These are phyloP conservation scores for Motacilla alba DNA, from an alignment of 2,113 vertebrate genomes.

Conservation along the genomic window DNA sequence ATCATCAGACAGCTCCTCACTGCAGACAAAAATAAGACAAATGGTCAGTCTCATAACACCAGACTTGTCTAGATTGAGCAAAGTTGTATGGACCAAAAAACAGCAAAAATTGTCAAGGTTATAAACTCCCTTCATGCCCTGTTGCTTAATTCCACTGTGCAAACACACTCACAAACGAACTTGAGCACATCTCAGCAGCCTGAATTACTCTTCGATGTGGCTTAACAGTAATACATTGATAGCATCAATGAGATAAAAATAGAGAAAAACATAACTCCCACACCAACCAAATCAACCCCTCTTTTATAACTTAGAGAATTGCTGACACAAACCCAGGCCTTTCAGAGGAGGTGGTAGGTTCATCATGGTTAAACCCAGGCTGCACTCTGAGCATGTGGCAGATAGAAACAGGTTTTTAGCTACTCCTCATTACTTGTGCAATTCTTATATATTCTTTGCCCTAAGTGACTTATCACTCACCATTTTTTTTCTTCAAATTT, in stretches of 20 bases:
- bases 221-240: not conserved
- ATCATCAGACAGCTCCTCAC: not conserved
- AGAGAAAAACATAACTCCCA: not conserved
- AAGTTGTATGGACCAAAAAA: not conserved
- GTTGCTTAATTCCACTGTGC: not conserved
- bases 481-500: not conserved
- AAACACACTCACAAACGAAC: not conserved
- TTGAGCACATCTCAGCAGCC: not conserved
- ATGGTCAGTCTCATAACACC: not conserved
- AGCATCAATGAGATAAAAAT: not conserved
- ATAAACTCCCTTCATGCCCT: not conserved
- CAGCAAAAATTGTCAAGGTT: not conserved
- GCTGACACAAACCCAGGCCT: not conserved
- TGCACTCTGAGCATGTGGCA: accelerated
- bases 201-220: not conserved
- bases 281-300: not conserved
- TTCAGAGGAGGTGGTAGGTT: not conserved
- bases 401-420: not conserved
- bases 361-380: not conserved
- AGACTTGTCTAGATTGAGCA: not conserved
- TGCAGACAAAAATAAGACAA: not conserved
- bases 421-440: not conserved
- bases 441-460: not conserved
- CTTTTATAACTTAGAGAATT: not conserved
- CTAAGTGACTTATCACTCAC: not conserved